These are phyloP conservation scores for Ooceraea biroi DNA, from an alignment of 1,140 invertebrate species.

Conservation along the genomic window DNA sequence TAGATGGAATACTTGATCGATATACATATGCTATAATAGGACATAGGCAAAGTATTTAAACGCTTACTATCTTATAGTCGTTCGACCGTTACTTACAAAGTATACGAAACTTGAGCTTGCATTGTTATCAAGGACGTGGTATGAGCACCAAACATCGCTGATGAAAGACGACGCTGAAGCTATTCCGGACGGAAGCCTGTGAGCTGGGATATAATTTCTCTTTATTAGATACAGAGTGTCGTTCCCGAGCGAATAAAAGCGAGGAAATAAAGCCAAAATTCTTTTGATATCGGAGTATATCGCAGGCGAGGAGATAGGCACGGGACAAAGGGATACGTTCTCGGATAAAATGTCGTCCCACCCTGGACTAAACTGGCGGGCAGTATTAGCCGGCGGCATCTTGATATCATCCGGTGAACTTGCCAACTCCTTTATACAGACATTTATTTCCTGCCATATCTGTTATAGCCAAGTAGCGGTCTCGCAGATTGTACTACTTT, in stretches of 20 bases:
- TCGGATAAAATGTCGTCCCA: constrained; percentile 59
- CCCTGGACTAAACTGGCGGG: constrained; percentile 66
- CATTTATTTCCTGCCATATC: constrained; percentile 81
- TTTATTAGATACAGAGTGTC: constrained; percentile 78
- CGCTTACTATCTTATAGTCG: constrained; percentile 1
- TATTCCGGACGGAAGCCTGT: constrained; percentile 64
- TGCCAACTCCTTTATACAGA: constrained; percentile 83
- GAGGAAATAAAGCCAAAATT: constrained; percentile 76
- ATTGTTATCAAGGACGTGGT: constrained; percentile 30
- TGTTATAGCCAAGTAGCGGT: constrained; percentile 80
- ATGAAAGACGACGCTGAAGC: constrained; percentile 58
- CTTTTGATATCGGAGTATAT: constrained; percentile 71
- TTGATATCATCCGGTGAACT: constrained; percentile 81
- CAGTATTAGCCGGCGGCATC: constrained; percentile 80
- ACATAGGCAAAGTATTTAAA: background rate
- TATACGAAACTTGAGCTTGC: constrained; percentile 26
- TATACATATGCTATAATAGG: too few species aligned
- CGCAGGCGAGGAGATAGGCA: constrained; percentile 51
- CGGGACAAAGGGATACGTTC: constrained; percentile 70
- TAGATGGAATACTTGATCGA: too few species aligned
- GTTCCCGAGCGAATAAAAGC: constrained; percentile 72
- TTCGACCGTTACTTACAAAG: constrained; percentile 37
- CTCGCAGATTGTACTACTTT: constrained; percentile 81
- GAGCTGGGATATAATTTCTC: constrained; percentile 77
- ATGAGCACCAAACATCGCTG: background rate